Conservation (phyloP, 2,113 vertebrate species). For the Taurulus bubalis region DNA sequence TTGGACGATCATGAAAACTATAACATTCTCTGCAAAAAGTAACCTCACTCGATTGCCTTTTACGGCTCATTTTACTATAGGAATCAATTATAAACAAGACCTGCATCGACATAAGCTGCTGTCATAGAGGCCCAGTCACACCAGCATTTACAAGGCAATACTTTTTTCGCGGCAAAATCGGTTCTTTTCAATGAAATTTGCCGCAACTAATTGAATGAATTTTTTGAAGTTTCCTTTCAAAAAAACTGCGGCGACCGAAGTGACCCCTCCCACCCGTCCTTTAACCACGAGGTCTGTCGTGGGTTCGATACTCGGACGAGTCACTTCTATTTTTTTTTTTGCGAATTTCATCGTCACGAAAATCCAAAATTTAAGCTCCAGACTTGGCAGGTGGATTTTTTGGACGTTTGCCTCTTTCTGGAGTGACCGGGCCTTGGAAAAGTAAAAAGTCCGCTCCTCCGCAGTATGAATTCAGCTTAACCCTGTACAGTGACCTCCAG, state of each 20-base stretch:
- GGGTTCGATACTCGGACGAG: too few species aligned
- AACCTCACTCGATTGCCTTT: slow-evolving; percentile 15
- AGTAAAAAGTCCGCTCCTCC: slow-evolving; percentile 14
- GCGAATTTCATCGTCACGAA: too few species aligned
- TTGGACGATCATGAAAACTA: slow-evolving; percentile 40
- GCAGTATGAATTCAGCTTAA: slow-evolving; percentile 32
- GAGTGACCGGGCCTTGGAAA: slow-evolving; percentile 54
- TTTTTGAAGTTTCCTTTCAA: neutral
- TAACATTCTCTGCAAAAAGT: slow-evolving; percentile 31
- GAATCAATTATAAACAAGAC: neutral
- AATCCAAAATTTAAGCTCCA: neutral
- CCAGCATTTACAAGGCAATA: slow-evolving; percentile 7
- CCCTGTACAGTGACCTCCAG: slow-evolving; percentile 68
- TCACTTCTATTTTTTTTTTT: too few species aligned
- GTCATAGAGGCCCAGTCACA: slow-evolving; percentile 58
- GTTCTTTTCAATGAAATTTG: neutral
- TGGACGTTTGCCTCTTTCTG: slow-evolving; percentile 1
- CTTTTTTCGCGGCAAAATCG: neutral
- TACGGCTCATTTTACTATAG: slow-evolving; percentile 28
- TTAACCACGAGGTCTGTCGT: too few species aligned
- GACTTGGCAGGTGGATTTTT: neutral
- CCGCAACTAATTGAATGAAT: too few species aligned
- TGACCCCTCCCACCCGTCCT: too few species aligned
- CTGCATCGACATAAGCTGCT: slow-evolving; percentile 17
- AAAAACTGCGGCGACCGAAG: too few species aligned